A percentile compares a stretch with the other conserved stretches of the same genome.
These are phyloP conservation scores for Calcarius lapponicus DNA, from an alignment of 2,797 vertebrate genomes.

Conservation along the genomic window DNA sequence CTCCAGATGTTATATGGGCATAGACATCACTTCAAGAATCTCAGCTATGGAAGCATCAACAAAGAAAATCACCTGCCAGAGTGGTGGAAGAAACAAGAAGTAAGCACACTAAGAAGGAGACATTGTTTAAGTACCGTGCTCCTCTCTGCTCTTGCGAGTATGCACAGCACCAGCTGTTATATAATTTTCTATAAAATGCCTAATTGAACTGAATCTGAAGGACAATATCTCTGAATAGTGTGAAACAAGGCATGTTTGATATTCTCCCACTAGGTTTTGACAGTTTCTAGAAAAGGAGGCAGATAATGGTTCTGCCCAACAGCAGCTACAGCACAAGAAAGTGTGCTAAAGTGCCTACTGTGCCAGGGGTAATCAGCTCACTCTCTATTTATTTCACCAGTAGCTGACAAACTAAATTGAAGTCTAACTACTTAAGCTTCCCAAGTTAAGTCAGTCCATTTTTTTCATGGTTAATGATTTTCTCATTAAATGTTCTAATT, in stretches of 20 bases:
- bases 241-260: not conserved
- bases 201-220: not conserved
- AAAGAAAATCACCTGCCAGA: not conserved
- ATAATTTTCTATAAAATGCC: not conserved
- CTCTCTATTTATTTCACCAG: conserved; percentile 55
- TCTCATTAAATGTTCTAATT: conserved; percentile 80
- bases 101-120: not conserved
- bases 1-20: not conserved
- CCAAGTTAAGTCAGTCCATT: conserved; percentile 69
- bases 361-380: conserved; percentile 2
- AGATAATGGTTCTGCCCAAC: not conserved
- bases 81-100: not conserved
- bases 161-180: not conserved
- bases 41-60: not conserved
- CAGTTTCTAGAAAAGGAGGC: not conserved
- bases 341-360: not conserved
- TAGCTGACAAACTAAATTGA: conserved; percentile 70
- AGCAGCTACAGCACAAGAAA: not conserved
- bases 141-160: not conserved
- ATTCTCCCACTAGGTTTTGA: not conserved
- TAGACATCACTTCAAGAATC: not conserved
- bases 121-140: not conserved
- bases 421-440: conserved; percentile 63
- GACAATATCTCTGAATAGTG: not conserved
- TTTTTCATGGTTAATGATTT: conserved; percentile 76